Evolutionary conservation across 2,113 vertebrate species (phyloP).

Genomic region (Sinosuthora webbiana): DNA sequence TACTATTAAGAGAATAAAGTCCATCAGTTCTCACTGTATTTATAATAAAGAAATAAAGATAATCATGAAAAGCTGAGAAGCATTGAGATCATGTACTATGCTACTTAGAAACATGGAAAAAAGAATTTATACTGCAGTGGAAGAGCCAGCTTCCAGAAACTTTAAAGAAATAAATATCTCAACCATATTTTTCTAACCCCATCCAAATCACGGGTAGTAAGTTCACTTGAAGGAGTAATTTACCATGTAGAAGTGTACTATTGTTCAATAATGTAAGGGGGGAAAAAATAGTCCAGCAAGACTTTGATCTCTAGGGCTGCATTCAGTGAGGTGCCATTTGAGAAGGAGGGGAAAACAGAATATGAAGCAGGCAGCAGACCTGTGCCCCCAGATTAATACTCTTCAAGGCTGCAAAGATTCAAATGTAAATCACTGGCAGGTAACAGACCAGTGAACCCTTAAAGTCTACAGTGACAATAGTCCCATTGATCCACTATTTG

Average conservation of each 20-base stretch:
- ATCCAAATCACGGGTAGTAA: neutral
- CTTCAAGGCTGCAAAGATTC: neutral
- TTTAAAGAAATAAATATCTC: slow-evolving; percentile 1
- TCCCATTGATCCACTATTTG: neutral
- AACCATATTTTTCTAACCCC: neutral
- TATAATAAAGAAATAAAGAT: neutral
- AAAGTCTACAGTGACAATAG: neutral
- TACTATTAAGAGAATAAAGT: slow-evolving; percentile 11
- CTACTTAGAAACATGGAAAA: neutral
- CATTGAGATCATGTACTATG: neutral
- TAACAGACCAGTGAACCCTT: neutral
- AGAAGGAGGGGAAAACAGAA: neutral
- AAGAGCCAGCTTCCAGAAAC: neutral
- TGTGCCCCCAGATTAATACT: neutral
- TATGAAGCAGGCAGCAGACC: neutral
- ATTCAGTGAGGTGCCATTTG: neutral
- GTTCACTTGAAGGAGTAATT: neutral
- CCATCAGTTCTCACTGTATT: neutral
- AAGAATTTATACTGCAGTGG: neutral
- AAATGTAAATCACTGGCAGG: neutral
- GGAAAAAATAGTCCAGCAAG: neutral
- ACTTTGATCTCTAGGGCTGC: neutral
- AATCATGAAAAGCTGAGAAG: neutral
- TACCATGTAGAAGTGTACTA: neutral
- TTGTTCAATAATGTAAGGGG: neutral